These are phyloP conservation scores for Halichoerus grypus DNA, from an alignment of 2,113 vertebrate genomes.

Conservation along the genomic window DNA sequence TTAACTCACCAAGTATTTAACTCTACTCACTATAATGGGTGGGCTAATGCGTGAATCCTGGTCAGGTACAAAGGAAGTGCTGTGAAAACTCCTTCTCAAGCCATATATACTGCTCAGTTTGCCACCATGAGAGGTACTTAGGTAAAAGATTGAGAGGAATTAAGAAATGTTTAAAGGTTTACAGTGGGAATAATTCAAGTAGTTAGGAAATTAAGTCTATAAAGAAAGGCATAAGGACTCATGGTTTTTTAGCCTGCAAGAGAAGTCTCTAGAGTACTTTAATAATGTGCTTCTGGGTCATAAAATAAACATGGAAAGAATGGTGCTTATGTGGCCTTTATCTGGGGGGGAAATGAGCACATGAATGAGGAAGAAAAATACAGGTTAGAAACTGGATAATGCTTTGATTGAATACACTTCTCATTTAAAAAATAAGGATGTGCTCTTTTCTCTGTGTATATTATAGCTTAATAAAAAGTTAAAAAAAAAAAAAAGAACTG, in stretches of 20 bases:
- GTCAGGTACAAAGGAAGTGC: constrained; percentile 25
- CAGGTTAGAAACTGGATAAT: not conserved
- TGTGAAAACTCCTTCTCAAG: constrained; percentile 51
- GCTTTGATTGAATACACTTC: not conserved
- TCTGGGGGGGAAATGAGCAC: not conserved
- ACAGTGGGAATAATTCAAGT: constrained; percentile 24
- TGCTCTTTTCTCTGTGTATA: not conserved
- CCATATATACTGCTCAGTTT: not conserved
- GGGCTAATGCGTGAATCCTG: not conserved
- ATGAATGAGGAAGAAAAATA: not conserved
- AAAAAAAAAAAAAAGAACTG: not conserved
- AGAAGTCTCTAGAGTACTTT: not conserved
- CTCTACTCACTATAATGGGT: constrained; percentile 59
- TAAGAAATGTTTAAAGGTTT: constrained; percentile 43
- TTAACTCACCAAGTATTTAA: constrained; percentile 74
- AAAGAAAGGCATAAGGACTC: not conserved
- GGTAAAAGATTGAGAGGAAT: constrained; percentile 15
- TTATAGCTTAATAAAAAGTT: not conserved
- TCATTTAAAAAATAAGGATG: constrained; percentile 34
- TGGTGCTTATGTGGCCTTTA: not conserved
- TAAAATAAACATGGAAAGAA: not conserved
- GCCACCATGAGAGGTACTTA: not conserved
- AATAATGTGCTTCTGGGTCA: constrained; percentile 23
- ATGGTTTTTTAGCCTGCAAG: not conserved
- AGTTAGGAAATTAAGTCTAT: constrained; percentile 1